Base-by-base conservation (phyloP, 2,797 vertebrate species). In the Notolepis coatsorum region DNA sequence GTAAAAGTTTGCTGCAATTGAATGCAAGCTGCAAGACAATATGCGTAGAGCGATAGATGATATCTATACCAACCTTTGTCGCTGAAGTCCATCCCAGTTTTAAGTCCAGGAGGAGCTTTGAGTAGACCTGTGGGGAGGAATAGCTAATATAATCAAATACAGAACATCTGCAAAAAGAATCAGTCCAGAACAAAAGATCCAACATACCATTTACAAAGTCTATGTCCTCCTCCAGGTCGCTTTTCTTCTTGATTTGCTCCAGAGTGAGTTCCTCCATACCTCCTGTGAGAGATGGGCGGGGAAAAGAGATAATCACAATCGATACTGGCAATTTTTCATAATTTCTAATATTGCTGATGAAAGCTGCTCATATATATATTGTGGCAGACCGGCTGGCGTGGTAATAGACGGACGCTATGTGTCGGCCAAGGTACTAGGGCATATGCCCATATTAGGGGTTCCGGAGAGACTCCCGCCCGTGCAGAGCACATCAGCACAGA, bases 191-290 rank as follows among this genome's bases (percentile, higher is more conserved):
- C 24, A 21, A 1, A 4, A 12, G 24, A 20, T n/a, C 13, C 15
- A 45, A 17, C 9, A 27, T 60, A 96, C 96, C 93, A 35, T 92
- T 94, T 56, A 95, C 92, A 89, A 98, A 96, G 82, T 97, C 94
- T 18, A 96, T 79, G 12, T 95, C 93, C 60, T 95, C 90, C 71
- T 96, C 95, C 18, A 88, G 67, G n/a, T 94, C 92, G 0, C 90
- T 92, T 31, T 82, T 89, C 18, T 83, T 88, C 65, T 91, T 91
- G 48, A 97, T 94, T 68, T 95, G 93, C 39, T 96, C 94, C n/a
- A 97, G 68, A 15, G 90, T 94, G 10, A 96, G 94, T 69, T 95
- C 96, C 57, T 98, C 96, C 95, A 97, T 95, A 17, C 95, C 96
- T 18, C 91, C 96, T 98, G 69, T 31, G 7, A 37, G 52, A 45